Conservation (phyloP, 2,113 vertebrate species). For the Eclectus roratus region DNA sequence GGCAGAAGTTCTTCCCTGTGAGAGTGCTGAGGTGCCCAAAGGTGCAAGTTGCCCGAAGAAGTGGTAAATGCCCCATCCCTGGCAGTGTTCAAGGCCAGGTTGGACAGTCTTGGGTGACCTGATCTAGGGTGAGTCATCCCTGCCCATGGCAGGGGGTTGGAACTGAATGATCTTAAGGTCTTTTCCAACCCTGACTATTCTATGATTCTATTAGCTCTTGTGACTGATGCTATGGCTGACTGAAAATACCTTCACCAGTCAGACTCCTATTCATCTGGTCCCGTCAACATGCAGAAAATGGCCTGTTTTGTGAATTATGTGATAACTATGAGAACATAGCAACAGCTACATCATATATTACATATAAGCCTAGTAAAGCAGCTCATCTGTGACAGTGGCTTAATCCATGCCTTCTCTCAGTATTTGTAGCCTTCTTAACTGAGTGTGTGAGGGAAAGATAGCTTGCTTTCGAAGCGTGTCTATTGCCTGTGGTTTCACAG, state of each 20-base stretch:
- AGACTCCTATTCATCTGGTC: not conserved
- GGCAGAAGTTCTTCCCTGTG: not conserved
- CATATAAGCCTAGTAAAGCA: not conserved
- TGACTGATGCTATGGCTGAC: not conserved
- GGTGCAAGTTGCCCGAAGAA: not conserved
- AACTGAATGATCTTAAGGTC: not conserved
- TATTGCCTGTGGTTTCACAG: not conserved
- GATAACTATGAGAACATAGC: not conserved
- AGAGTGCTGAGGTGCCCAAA: not conserved
- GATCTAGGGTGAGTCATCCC: not conserved
- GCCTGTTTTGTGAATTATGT: not conserved
- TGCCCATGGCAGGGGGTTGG: not conserved
- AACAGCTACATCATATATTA: not conserved
- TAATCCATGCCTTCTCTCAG: not conserved
- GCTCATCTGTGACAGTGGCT: not conserved
- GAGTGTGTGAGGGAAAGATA: not conserved
- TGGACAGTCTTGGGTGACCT: not conserved
- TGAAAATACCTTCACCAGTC: not conserved
- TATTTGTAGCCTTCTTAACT: not conserved
- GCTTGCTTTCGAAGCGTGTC: not conserved
- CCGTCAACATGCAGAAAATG: not conserved
- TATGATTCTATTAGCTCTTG: not conserved
- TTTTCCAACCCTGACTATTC: not conserved
- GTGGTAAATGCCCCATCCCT: not conserved
- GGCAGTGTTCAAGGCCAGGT: not conserved